phyloP scores from a whole-genome alignment of 2,888 invertebrate species.

The Pseudoips prasinana region DNA sequence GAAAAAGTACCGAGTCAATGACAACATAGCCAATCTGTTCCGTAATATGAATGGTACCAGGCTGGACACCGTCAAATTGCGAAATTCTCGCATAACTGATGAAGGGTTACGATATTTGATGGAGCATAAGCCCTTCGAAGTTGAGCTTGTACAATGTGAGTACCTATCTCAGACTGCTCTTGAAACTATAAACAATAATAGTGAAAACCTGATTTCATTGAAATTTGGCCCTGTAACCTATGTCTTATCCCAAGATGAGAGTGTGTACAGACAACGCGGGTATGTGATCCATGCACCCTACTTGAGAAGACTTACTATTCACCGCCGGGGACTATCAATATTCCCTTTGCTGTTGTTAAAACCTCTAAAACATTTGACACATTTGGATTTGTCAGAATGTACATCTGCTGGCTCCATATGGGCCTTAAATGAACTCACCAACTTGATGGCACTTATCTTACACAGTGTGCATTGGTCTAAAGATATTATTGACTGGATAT shows the following conservation, averaged over 20 bases:
- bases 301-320: slow-evolving; percentile 81
- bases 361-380: slow-evolving; percentile 83
- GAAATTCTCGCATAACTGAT: slow-evolving; percentile 87
- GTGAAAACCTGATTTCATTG: slow-evolving; percentile 86
- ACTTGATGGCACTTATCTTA: slow-evolving; percentile 88
- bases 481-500: slow-evolving; percentile 83
- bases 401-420: slow-evolving; percentile 84
- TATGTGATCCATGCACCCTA: slow-evolving; percentile 83
- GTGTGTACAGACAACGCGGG: slow-evolving; percentile 58
- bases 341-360: slow-evolving; percentile 81
- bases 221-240: slow-evolving; percentile 86
- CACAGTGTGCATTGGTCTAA: slow-evolving; percentile 89
- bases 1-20: slow-evolving; percentile 80
- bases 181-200: slow-evolving; percentile 85
- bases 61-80: slow-evolving; percentile 85
- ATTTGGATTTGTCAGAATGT: slow-evolving; percentile 88
- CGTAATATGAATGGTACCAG: slow-evolving; percentile 85
- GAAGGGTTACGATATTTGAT: slow-evolving; percentile 86
- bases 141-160: slow-evolving; percentile 89
- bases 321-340: slow-evolving; percentile 71
- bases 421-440: slow-evolving; percentile 84
- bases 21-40: slow-evolving; percentile 87
- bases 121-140: slow-evolving; percentile 86
- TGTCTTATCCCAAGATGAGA: slow-evolving; percentile 80
- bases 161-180: slow-evolving; percentile 84